Evolutionary conservation across 2,888 invertebrate genomes (phyloP), one percentile per base, ranked within the genome.

Genomic region (Choreutis nemorana): DNA sequence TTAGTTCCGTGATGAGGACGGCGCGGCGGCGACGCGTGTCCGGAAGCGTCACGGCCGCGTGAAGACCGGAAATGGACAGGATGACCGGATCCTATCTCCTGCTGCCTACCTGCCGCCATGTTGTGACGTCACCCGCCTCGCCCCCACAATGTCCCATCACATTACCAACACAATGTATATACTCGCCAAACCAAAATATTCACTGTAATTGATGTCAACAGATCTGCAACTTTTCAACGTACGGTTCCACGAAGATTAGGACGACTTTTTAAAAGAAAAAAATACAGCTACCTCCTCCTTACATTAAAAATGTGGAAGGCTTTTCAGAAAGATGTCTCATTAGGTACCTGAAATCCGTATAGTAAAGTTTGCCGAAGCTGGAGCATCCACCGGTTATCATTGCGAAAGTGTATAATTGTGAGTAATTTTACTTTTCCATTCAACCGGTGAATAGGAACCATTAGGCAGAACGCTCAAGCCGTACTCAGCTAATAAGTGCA

Each of bases 51-150:
- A 78, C 72, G 75, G 72, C 72, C 73, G 75, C 73, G 75, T 78
- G 78, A 78, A 78, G 77, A 77, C 78, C 77, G 78, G 78, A 77
- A 77, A 78, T 78, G 78, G 77, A 60, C 77, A 78, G 77, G 77
- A 77, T 78, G 78, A 77, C 78, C 78, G 78, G 75, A 78, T 77
- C 73, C 77, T 77, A 78, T 78, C 78, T 77, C 72, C 71, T 68
- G 58, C 64, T 65, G 65, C 62, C 70, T 70, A 67, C 73, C 73
- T 67, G 66, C 58, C 50, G 61, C 63, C 50, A 44, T 50, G 67
- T 75, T 68, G 71, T 75, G 72, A 71, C 61, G 45, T 40, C 44
- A 42, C 44, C 40, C 48, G 41, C 44, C 42, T 33, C 42, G 37
- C 32, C 29, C 35, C 29, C 24, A 38, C 44, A 40, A 35, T 42